These are phyloP conservation scores for Chloroclysta siterata DNA, from an alignment of 2,888 invertebrate species.

Conservation along the genomic window DNA sequence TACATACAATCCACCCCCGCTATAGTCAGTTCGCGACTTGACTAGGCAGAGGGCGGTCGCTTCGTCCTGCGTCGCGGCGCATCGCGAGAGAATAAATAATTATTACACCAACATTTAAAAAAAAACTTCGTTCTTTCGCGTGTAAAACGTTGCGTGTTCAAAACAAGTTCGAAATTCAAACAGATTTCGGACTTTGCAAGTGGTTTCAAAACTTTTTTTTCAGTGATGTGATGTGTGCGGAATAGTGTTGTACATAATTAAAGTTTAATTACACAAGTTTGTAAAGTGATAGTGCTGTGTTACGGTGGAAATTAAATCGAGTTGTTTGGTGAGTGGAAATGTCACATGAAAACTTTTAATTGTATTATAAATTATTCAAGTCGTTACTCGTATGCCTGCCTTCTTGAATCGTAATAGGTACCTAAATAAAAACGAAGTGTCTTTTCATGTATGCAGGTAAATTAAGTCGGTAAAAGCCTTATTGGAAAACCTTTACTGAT, in stretches of 20 bases:
- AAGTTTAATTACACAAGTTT: conserved; percentile 34
- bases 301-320: conserved; percentile 27
- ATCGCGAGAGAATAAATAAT: conserved; percentile 26
- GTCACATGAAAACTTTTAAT: conserved; percentile 18
- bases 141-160: conserved; percentile 32
- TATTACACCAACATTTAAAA: conserved; percentile 32
- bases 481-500: conserved; percentile 8
- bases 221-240: conserved; percentile 34
- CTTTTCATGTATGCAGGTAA: background rate
- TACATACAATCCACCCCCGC: conserved; percentile 22
- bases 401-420: background rate
- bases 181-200: conserved; percentile 14
- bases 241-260: conserved; percentile 37
- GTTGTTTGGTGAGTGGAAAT: conserved; percentile 29
- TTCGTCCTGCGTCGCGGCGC: conserved; percentile 8
- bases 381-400: background rate
- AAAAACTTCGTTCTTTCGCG: conserved; percentile 31
- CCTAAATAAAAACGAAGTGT: background rate
- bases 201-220: conserved; percentile 31
- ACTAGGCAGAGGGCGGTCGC: conserved; percentile 29
- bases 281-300: conserved; percentile 35
- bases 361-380: conserved; percentile 10
- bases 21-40: conserved; percentile 30
- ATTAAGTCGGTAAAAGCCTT: conserved; percentile 2
- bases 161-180: conserved; percentile 31